phyloP scores from a whole-genome alignment of 2,888 invertebrate species.

The Maniola hyperantus region DNA sequence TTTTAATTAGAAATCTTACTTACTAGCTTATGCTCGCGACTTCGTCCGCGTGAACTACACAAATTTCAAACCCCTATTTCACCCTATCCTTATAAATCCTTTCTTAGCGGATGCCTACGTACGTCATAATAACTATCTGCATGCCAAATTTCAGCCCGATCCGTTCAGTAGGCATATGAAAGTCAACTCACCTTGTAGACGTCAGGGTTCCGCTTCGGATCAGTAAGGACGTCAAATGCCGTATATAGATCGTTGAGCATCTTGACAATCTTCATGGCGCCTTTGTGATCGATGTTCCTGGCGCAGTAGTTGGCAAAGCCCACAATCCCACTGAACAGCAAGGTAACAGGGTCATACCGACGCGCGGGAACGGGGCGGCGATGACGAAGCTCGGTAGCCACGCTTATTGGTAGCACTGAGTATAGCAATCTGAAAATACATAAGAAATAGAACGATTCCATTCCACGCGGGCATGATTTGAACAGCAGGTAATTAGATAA shows the following conservation, averaged over 20 bases:
- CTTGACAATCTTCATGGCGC: slow-evolving; percentile 97
- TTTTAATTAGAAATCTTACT: neutral
- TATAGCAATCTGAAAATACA: slow-evolving; percentile 88
- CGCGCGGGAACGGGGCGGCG: slow-evolving; percentile 94
- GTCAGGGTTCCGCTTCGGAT: slow-evolving; percentile 95
- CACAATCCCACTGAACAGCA: slow-evolving; percentile 95
- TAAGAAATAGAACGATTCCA: too few relatives aligned
- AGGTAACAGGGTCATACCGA: slow-evolving; percentile 94
- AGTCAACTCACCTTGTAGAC: slow-evolving; percentile 99
- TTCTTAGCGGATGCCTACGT: too few relatives aligned
- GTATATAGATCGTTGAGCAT: slow-evolving; percentile 97
- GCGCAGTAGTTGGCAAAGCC: slow-evolving; percentile 96
- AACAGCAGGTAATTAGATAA: too few relatives aligned
- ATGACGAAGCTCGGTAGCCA: slow-evolving; percentile 97
- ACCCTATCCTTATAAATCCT: too few relatives aligned
- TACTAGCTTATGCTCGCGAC: too few relatives aligned
- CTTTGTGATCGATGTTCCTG: slow-evolving; percentile 93
- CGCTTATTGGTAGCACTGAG: slow-evolving; percentile 96
- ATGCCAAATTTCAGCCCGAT: too few relatives aligned
- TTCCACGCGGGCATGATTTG: too few relatives aligned
- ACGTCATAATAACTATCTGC: too few relatives aligned
- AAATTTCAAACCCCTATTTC: too few relatives aligned
- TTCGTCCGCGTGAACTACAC: too few relatives aligned
- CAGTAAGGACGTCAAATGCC: slow-evolving; percentile 95
- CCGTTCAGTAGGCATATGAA: too few relatives aligned